Evolutionary conservation across 2,888 invertebrate genomes (phyloP).

Genomic region (Epiblema foenella): DNA sequence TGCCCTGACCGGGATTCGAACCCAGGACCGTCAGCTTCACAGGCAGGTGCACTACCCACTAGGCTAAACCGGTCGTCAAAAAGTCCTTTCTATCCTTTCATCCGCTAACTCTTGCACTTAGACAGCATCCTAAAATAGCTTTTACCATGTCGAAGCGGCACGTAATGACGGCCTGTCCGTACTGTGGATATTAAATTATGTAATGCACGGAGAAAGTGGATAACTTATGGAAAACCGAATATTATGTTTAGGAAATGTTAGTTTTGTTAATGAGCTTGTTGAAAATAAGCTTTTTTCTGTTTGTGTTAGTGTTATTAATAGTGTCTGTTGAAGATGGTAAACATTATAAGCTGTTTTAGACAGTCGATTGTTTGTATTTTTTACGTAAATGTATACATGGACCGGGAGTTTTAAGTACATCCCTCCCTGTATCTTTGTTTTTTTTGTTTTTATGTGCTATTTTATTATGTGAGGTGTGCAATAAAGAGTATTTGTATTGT

Average conservation of each 20-base stretch:
- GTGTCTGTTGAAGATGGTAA: not conserved
- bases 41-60: no score
- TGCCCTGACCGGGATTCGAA: no score
- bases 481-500: no score
- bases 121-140: constrained; percentile 49
- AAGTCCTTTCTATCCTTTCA: no score
- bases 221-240: constrained; percentile 34
- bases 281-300: not conserved
- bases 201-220: constrained; percentile 36
- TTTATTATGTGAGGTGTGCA: no score
- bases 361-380: no score
- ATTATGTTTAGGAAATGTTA: constrained; percentile 15
- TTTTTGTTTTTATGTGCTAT: no score
- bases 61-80: no score
- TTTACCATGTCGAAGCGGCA: constrained; percentile 62
- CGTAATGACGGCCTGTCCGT: constrained; percentile 53
- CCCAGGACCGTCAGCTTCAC: no score
- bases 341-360: not conserved
- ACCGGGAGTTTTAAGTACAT: no score
- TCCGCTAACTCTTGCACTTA: constrained; percentile 49
- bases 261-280: constrained; percentile 4
- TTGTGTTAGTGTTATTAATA: not conserved
- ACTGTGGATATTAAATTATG: constrained; percentile 43
- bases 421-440: no score
- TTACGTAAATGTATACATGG: no score